Conservation (phyloP, 37 sponge, comb jelly and placozoan genomes). For the Crambe crambe region DNA sequence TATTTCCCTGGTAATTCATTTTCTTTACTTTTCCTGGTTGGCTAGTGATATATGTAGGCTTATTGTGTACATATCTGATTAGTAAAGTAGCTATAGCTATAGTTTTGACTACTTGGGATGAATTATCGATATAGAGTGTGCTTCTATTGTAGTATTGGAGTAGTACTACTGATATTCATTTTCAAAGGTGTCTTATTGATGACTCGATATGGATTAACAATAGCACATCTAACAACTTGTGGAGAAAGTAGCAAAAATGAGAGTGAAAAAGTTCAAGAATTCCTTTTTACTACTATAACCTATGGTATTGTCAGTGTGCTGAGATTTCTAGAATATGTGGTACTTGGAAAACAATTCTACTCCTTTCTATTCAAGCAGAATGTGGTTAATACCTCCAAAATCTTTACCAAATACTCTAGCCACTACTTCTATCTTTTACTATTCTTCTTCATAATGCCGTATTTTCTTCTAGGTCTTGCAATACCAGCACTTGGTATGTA, state of each 20-base stretch:
- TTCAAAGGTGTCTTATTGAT: not conserved
- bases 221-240: not conserved
- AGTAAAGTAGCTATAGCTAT: too few relatives aligned
- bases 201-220: conserved; percentile 1
- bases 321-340: conserved; percentile 4
- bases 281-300: conserved; percentile 8
- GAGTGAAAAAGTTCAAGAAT: too few relatives aligned
- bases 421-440: not conserved
- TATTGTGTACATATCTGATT: too few relatives aligned
- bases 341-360: not conserved
- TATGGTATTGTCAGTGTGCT: conserved; percentile 5
- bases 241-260: too few relatives aligned
- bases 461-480: conserved; percentile 13
- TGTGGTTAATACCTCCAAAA: not conserved
- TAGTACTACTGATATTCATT: not conserved
- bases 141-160: not conserved
- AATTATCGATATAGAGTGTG: too few relatives aligned
- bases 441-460: not conserved
- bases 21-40: too few relatives aligned
- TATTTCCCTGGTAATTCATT: too few relatives aligned
- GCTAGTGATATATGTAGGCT: too few relatives aligned
- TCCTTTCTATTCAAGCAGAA: not conserved
- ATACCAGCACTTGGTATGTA: conserved; percentile 11
- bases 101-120: too few relatives aligned
- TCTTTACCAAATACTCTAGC: not conserved